Evolutionary conservation across 2,113 vertebrate species (phyloP).

Genomic region (Acanthochromis polyacanthus): DNA sequence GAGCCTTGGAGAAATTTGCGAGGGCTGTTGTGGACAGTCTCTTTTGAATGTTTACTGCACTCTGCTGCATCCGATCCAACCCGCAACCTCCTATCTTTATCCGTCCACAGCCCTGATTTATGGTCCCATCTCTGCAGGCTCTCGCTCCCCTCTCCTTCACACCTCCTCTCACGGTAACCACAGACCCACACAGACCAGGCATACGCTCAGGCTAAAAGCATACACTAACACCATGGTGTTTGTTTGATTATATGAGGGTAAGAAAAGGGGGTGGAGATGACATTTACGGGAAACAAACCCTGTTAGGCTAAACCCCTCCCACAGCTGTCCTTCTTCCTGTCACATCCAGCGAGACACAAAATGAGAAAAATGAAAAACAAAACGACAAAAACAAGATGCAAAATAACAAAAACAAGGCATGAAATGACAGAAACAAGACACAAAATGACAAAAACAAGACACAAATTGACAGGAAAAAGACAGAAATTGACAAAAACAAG

Average conservation of each 20-base stretch:
- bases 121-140: constrained; percentile 47
- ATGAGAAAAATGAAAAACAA: no score
- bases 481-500: no score
- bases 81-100: constrained; percentile 57
- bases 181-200: constrained; percentile 53
- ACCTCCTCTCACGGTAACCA: constrained; percentile 42
- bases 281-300: constrained; percentile 54
- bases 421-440: no score
- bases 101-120: constrained; percentile 70
- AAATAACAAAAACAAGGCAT: no score
- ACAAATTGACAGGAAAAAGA: no score
- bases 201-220: constrained; percentile 58
- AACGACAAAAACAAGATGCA: no score
- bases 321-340: constrained; percentile 26
- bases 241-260: constrained; percentile 18
- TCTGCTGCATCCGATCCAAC: constrained; percentile 28
- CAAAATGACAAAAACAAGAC: no score
- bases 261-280: not conserved
- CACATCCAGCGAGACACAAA: not conserved
- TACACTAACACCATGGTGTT: constrained; percentile 17
- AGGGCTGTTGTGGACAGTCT: constrained; percentile 26
- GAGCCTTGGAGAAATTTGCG: constrained; percentile 2
- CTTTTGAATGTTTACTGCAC: not conserved
- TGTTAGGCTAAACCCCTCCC: not conserved
- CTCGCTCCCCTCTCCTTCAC: constrained; percentile 50